phyloP scores from a whole-genome alignment of 2,888 invertebrate species.

The Trachelus iudaicus region DNA sequence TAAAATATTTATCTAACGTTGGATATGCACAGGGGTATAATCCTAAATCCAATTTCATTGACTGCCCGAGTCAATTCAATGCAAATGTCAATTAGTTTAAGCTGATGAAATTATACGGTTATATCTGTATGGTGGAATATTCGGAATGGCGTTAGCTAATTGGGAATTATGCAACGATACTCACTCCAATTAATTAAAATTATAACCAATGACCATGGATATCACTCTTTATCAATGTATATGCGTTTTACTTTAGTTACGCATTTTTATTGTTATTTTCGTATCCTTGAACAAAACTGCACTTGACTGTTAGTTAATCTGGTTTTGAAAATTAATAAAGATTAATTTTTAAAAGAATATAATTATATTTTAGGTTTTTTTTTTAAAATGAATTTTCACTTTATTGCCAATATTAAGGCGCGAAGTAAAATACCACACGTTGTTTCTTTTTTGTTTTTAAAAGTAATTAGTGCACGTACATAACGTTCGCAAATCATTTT shows the following conservation, averaged over 20 bases:
- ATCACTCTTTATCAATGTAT: not conserved
- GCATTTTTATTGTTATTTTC: not conserved
- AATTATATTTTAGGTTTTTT: too few relatives aligned
- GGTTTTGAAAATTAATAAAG: not conserved
- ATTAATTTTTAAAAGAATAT: not conserved
- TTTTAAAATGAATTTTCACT: not conserved
- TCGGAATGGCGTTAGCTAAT: not conserved
- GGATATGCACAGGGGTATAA: not conserved
- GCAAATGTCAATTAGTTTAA: not conserved
- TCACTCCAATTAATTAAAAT: not conserved
- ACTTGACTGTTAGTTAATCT: not conserved
- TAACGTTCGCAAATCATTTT: not conserved
- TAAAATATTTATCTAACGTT: not conserved
- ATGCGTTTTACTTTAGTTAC: not conserved
- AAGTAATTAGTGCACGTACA: not conserved
- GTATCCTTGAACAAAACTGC: not conserved
- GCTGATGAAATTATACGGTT: not conserved
- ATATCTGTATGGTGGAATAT: not conserved
- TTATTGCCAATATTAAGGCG: not conserved
- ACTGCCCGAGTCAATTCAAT: not conserved
- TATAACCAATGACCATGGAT: not conserved
- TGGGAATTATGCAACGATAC: not conserved
- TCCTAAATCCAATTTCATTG: not conserved
- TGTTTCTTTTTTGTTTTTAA: not conserved
- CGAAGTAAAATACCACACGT: not conserved